A percentile compares a stretch with the other conserved stretches of the same genome.
phyloP scores from a whole-genome alignment of 2,888 invertebrate species.

The Xanthorhoe spadicearia region DNA sequence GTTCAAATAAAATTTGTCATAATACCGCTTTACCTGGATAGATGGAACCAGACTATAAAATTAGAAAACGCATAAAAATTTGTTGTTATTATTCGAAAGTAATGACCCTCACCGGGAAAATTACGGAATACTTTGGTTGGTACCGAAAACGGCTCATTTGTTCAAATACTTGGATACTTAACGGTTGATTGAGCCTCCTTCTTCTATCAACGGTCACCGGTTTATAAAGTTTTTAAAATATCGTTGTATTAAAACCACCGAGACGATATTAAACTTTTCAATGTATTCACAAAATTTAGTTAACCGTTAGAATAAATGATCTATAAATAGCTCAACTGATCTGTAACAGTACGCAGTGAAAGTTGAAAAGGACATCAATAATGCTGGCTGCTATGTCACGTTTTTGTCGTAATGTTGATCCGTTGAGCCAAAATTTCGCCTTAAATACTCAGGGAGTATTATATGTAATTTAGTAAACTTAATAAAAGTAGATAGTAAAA shows the following conservation, averaged over 20 bases:
- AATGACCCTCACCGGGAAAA: background rate
- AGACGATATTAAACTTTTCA: background rate
- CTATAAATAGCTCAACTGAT: too few species aligned
- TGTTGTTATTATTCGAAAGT: constrained; percentile 9
- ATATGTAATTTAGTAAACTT: too few species aligned
- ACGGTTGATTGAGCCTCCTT: background rate
- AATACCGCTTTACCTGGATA: constrained; percentile 44
- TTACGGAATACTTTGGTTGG: constrained; percentile 3
- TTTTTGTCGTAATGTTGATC: too few species aligned
- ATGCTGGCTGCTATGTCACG: too few species aligned
- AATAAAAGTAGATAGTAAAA: too few species aligned
- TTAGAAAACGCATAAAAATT: background rate
- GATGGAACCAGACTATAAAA: constrained; percentile 15
- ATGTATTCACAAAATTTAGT: background rate
- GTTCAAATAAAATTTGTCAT: constrained; percentile 58
- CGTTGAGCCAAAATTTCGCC: too few species aligned
- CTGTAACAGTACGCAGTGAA: too few species aligned
- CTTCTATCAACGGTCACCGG: background rate
- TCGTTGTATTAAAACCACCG: background rate
- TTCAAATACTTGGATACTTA: constrained; percentile 4
- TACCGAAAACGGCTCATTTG: constrained; percentile 6
- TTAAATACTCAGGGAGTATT: too few species aligned
- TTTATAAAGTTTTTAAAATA: background rate
- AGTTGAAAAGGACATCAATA: too few species aligned
- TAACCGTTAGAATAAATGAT: background rate